These are phyloP conservation scores for Gymnothorax reevesii DNA, from an alignment of 2,797 vertebrate genomes.

Conservation along the genomic window DNA sequence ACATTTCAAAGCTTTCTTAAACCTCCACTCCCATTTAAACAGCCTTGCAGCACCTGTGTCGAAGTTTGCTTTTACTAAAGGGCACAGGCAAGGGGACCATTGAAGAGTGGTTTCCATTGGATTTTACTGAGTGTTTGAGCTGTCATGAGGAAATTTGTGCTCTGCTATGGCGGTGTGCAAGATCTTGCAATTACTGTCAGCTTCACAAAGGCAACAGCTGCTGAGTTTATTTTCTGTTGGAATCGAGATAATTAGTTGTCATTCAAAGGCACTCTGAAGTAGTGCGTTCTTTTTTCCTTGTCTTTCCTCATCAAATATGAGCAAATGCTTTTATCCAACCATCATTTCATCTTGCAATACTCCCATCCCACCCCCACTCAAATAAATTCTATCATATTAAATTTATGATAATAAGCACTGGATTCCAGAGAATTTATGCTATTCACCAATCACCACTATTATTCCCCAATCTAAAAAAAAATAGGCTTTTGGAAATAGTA, in stretches of 20 bases:
- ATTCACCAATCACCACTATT: background rate
- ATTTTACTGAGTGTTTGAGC: background rate
- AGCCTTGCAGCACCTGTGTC: background rate
- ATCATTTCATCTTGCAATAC: background rate
- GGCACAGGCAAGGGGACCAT: background rate
- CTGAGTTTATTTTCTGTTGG: background rate
- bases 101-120: background rate
- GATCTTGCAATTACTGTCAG: background rate
- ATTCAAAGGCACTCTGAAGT: background rate
- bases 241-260: constrained; percentile 1
- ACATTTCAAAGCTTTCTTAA: background rate
- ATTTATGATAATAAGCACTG: background rate
- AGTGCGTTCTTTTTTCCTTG: background rate
- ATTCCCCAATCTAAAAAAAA: background rate
- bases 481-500: background rate
- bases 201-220: background rate
- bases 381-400: background rate
- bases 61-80: background rate
- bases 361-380: background rate
- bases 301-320: background rate
- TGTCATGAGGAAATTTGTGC: background rate
- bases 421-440: background rate
- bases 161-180: background rate
- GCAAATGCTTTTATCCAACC: background rate
- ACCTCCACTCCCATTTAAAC: background rate